Evolutionary conservation across 2,797 vertebrate species (phyloP).

Genomic region (Hipposideros larvatus): DNA sequence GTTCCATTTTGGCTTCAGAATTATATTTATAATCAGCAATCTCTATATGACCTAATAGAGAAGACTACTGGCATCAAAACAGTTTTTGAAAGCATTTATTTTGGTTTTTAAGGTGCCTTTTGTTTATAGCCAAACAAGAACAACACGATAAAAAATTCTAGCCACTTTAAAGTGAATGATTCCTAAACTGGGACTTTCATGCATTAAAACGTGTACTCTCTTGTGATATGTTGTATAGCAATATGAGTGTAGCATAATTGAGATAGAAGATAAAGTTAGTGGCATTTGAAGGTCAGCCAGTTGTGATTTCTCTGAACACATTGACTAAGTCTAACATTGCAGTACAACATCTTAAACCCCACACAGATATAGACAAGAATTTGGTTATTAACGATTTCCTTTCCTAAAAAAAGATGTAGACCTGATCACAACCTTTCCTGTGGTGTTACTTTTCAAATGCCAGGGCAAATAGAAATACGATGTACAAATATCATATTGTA

Average conservation of each 20-base stretch:
- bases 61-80: neutral
- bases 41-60: constrained; percentile 6
- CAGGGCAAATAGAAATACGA: neutral
- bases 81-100: constrained; percentile 26
- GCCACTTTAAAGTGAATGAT: constrained; percentile 40
- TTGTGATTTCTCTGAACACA: neutral
- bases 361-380: neutral
- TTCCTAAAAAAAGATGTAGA: neutral
- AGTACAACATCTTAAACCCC: neutral
- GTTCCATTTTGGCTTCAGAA: neutral
- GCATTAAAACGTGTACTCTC: neutral
- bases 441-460: neutral
- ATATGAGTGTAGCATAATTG: neutral
- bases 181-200: neutral
- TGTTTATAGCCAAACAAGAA: constrained; percentile 47
- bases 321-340: neutral
- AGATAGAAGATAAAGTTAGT: neutral
- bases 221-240: neutral
- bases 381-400: neutral
- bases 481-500: neutral
- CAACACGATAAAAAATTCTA: constrained; percentile 34
- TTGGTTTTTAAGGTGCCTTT: constrained; percentile 40
- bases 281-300: constrained; percentile 22
- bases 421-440: neutral
- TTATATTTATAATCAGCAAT: constrained; percentile 30